Evolutionary conservation across 2,888 invertebrate genomes (phyloP).

Genomic region (Tenthredo notha): DNA sequence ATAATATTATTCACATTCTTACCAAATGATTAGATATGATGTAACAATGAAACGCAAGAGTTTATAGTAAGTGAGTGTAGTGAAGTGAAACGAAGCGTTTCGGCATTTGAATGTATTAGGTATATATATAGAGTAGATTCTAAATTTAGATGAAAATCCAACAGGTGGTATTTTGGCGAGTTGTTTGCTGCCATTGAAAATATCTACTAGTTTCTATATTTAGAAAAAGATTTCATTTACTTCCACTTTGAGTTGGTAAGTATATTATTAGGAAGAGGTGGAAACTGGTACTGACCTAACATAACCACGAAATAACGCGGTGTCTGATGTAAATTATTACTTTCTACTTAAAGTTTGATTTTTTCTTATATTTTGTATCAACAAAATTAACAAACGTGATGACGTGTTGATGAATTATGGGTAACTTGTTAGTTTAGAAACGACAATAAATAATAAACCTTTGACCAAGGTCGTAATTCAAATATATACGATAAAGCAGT

Average conservation of each 20-base stretch:
- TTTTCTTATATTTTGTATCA: not conserved
- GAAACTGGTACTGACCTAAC: conserved; percentile 47
- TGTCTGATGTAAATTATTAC: not conserved
- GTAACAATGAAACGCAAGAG: not conserved
- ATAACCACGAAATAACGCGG: conserved; percentile 42
- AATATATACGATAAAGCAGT: not conserved
- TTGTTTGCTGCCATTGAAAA: conserved; percentile 17
- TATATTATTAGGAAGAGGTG: too few species aligned
- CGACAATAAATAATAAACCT: not conserved
- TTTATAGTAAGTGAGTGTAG: not conserved
- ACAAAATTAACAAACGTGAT: not conserved
- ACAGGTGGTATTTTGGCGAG: conserved; percentile 55
- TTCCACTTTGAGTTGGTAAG: not conserved
- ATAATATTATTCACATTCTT: not conserved
- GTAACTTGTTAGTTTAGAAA: not conserved
- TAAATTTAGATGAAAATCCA: conserved; percentile 53
- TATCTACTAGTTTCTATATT: conserved; percentile 15
- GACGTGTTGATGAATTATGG: not conserved
- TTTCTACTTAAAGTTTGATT: not conserved
- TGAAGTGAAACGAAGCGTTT: not conserved
- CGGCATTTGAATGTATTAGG: not conserved
- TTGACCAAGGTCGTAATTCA: conserved; percentile 5
- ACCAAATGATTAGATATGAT: not conserved
- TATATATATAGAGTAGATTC: conserved; percentile 31
- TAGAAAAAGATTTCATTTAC: not conserved